Evolutionary conservation across 2,888 invertebrate genomes (phyloP), one percentile per base, ranked within the genome.

Genomic region (Bimastos eiseni): DNA sequence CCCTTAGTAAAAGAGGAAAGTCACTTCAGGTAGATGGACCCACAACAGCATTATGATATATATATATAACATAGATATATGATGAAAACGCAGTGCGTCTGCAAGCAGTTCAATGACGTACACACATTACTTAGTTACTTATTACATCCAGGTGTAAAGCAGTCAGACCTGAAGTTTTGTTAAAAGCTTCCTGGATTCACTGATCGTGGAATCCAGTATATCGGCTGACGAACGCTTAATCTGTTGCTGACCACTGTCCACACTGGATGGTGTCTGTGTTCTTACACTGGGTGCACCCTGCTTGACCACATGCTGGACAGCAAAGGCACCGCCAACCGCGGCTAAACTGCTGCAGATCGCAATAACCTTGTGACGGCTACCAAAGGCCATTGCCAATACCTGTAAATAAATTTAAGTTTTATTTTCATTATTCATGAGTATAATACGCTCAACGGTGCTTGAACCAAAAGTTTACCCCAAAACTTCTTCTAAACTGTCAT

Each of bases 291-390:
- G 15, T 30, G 17, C 19, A 34, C 86, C 36, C 37, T 36, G 34
- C 86, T 86, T 86, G 36, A 86, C 36, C 86, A 86, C 21, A 34
- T 86, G 86, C 37, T 86, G 86, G 24, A 86, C 19, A 19, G 86
- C 36, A 86, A 86, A 86, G 17, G 86, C 86, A 8, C 86, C 86
- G n/a, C 86, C 86, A 37, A 86, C 86, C 30, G 86, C 86, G 34
- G 36, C n/a, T 17, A 86, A 37, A 19, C 89, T 89, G 33, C 89
- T 34, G 41, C n/a, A 37, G 89, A 49, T 34, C 19, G 89, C 41
- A 21, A 19, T 30, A 19, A 89, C n/a, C 89, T 41, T 34, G n/a
- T 49, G 41, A 34, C 33, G 89, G 33, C 49, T 70, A 1, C 70
- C 70, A 70, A 70, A 70, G 70, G 70, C 70, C 70, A 70, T 70